These are phyloP conservation scores for Drosophila helvetica DNA, from an alignment of 2,888 invertebrate species.

Conservation along the genomic window DNA sequence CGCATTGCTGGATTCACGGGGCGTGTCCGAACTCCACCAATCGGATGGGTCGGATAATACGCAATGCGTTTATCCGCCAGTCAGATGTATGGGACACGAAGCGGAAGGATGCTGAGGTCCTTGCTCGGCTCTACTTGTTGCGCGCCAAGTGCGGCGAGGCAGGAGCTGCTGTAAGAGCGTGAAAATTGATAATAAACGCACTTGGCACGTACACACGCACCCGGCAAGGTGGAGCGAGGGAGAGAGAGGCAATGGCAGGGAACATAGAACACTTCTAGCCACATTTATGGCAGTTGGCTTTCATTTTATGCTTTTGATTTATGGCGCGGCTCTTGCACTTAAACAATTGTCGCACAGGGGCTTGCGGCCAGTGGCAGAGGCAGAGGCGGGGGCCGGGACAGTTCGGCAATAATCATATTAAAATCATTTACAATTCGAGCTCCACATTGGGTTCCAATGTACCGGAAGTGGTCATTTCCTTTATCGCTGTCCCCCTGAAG, in stretches of 20 bases:
- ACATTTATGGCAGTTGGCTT: constrained; percentile 47
- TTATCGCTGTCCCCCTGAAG: too few relatives aligned
- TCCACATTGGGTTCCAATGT: not conserved
- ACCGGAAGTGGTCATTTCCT: not conserved
- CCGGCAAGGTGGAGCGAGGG: not conserved
- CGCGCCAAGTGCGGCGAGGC: constrained; percentile 17
- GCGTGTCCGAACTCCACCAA: constrained; percentile 51
- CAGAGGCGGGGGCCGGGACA: too few relatives aligned
- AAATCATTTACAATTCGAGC: constrained; percentile 18
- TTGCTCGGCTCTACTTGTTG: constrained; percentile 63
- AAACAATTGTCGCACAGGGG: constrained; percentile 10
- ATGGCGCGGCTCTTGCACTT: constrained; percentile 43
- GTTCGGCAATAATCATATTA: not conserved
- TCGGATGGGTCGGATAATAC: constrained; percentile 62
- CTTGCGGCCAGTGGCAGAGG: not conserved
- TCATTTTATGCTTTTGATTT: constrained; percentile 61
- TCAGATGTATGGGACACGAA: constrained; percentile 40
- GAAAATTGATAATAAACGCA: constrained; percentile 69
- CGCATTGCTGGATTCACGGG: constrained; percentile 48
- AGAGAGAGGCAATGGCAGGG: not conserved
- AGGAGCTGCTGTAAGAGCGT: constrained; percentile 38
- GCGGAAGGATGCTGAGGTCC: constrained; percentile 50
- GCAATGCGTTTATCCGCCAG: constrained; percentile 68
- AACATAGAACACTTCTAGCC: constrained; percentile 37
- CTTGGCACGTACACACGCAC: constrained; percentile 44